Conservation (phyloP, 2,797 vertebrate genomes). For the Coregonus ussuriensis region DNA sequence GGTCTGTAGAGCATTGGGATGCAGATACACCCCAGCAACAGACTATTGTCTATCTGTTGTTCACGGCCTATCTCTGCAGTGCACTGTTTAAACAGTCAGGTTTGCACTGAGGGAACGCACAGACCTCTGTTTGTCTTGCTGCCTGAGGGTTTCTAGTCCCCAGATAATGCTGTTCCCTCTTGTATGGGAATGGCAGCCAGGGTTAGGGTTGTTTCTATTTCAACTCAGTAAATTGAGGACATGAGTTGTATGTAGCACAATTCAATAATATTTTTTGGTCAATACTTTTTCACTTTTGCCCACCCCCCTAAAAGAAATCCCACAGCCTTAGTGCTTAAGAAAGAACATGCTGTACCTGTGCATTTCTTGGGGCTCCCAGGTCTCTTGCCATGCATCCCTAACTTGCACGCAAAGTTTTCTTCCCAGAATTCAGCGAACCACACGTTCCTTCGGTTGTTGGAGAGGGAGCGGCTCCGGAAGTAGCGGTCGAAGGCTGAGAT, state of each 20-base stretch:
- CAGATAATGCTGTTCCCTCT: not conserved
- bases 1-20: not conserved
- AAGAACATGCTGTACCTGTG: slow-evolving; percentile 79
- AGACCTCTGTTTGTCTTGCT: not conserved
- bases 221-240: not conserved
- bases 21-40: not conserved
- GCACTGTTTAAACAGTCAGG: too few species aligned
- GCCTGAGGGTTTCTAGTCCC: not conserved
- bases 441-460: slow-evolving; percentile 94
- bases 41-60: not conserved
- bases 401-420: slow-evolving; percentile 94
- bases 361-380: slow-evolving; percentile 93
- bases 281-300: too few species aligned
- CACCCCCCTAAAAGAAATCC: too few species aligned
- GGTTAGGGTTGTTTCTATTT: not conserved
- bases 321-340: not conserved
- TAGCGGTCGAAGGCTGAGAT: slow-evolving; percentile 90
- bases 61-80: too few species aligned
- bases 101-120: too few species aligned
- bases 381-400: slow-evolving; percentile 94
- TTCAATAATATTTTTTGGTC: not conserved
- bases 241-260: not conserved
- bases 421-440: slow-evolving; percentile 99
- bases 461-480: slow-evolving; percentile 94
- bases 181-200: not conserved